A percentile compares a stretch with the other conserved stretches of the same genome.
Conservation (phyloP, 2,113 vertebrate species). For the Anhinga rufa region DNA sequence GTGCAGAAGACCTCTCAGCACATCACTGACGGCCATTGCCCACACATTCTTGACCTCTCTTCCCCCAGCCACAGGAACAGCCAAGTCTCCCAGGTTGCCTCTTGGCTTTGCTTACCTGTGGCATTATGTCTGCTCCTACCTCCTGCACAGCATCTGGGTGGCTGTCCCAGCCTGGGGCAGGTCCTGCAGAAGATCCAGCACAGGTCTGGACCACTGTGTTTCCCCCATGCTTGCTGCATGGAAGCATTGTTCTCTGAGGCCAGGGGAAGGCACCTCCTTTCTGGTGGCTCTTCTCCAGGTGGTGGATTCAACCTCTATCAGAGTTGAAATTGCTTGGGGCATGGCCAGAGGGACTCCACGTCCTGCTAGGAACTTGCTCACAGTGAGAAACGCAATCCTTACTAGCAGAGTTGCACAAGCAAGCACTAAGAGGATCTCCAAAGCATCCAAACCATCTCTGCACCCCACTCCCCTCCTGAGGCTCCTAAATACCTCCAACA, state of each 20-base stretch:
- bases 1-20: not conserved
- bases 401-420: not conserved
- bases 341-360: not conserved
- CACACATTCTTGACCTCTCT: not conserved
- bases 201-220: rapidly evolving
- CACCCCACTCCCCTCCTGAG: not conserved
- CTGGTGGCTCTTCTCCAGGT: not conserved
- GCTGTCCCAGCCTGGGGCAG: not conserved
- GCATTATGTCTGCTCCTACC: not conserved
- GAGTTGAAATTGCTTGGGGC: not conserved
- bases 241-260: not conserved
- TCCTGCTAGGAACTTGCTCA: not conserved
- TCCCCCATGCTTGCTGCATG: not conserved
- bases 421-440: not conserved
- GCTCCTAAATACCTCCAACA: not conserved
- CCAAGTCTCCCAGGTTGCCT: not conserved
- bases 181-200: rapidly evolving
- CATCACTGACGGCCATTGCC: rapidly evolving
- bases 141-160: not conserved
- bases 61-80: rapidly evolving
- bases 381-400: not conserved
- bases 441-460: not conserved
- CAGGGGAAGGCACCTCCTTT: not conserved
- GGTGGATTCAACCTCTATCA: not conserved
- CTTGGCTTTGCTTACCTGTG: not conserved